A percentile compares a stretch with the other conserved stretches of the same genome.
phyloP scores from a whole-genome alignment of 92 coral and sea anemone genomes.

The Palythoa grandiflora region DNA sequence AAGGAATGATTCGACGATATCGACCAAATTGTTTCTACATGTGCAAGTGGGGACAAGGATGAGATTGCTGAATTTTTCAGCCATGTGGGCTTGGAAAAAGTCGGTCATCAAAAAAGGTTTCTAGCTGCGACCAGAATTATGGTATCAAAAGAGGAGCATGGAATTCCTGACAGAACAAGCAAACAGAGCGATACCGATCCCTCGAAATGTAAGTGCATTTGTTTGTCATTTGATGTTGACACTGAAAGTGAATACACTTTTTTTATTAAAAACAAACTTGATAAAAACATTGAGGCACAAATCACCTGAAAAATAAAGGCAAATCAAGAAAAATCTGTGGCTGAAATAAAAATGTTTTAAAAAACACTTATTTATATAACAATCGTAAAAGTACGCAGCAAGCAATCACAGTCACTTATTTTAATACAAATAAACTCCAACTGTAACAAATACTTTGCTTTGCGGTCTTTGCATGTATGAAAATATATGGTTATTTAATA shows the following conservation, averaged over 20 bases:
- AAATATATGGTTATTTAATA: neutral
- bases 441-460: no score
- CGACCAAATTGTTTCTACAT: neutral
- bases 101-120: neutral
- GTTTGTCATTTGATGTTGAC: constrained; percentile 6
- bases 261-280: no score
- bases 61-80: neutral
- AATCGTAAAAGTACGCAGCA: no score
- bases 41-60: neutral
- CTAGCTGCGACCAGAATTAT: neutral
- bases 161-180: neutral
- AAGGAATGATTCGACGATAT: neutral
- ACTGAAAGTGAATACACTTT: no score
- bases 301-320: no score
- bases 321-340: no score
- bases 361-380: no score
- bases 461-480: neutral
- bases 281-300: no score
- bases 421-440: no score
- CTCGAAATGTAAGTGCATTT: constrained; percentile 7
- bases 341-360: no score
- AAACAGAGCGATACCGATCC: neutral
- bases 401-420: no score
- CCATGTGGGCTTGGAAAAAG: neutral
- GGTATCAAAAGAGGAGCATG: neutral